phyloP scores from a whole-genome alignment of 2,113 vertebrate genomes.

The Meriones unguiculatus region DNA sequence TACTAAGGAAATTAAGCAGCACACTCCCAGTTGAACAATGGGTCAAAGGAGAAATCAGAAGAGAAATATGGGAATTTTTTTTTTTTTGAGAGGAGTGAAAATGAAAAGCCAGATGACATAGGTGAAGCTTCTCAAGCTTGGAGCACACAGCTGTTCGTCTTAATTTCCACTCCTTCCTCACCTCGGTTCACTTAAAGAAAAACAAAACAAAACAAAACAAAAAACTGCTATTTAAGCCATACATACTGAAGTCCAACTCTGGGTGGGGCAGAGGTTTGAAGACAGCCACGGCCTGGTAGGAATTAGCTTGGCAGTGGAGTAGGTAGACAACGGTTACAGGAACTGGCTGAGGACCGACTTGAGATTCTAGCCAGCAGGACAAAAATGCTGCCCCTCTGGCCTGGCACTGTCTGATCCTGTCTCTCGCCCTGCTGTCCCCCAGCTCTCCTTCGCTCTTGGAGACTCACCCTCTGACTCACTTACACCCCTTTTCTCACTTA shows the following conservation, averaged over 20 bases:
- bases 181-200: background rate
- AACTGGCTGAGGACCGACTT: background rate
- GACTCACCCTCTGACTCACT: constrained; percentile 2
- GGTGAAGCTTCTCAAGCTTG: background rate
- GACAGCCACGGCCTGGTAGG: background rate
- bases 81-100: constrained; percentile 44
- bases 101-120: background rate
- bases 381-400: background rate
- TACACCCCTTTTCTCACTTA: constrained; percentile 13
- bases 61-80: background rate
- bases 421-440: background rate
- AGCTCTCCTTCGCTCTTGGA: background rate
- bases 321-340: background rate
- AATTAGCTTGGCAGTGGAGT: background rate
- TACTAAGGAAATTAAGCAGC: background rate
- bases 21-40: background rate
- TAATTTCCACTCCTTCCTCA: background rate
- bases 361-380: constrained; percentile 10
- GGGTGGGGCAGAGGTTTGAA: constrained; percentile 9
- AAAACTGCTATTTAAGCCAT: background rate
- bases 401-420: background rate
- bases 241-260: background rate
- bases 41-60: constrained; percentile 12
- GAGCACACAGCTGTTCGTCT: background rate
- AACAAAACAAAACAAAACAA: background rate